phyloP scores from a whole-genome alignment of 2,797 vertebrate genomes.

The Liasis olivaceus region DNA sequence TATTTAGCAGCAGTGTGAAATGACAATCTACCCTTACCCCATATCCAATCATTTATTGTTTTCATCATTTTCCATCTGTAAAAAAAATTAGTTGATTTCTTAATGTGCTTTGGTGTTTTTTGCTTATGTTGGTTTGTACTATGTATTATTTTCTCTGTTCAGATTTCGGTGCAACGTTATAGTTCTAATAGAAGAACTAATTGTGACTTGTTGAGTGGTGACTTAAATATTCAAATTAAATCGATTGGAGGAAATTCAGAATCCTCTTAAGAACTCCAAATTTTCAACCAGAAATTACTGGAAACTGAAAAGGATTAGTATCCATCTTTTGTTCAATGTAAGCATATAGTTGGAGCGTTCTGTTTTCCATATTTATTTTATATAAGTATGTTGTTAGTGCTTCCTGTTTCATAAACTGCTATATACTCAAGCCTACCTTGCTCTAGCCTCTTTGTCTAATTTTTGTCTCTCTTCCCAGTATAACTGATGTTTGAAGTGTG shows the following conservation, averaged over 20 bases:
- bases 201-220: not conserved
- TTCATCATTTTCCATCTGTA: not conserved
- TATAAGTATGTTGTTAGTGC: not conserved
- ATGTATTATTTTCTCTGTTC: not conserved
- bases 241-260: slow-evolving; percentile 1
- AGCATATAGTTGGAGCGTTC: not conserved
- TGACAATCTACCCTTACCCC: not conserved
- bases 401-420: not conserved
- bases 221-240: not conserved
- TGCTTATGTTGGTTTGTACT: not conserved
- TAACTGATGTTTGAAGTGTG: not conserved
- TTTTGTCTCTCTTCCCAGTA: not conserved
- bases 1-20: not conserved
- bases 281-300: not conserved
- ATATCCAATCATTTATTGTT: not conserved
- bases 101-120: not conserved
- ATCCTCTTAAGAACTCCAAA: not conserved
- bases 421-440: not conserved
- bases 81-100: not conserved
- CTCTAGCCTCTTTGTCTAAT: not conserved
- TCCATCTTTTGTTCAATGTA: not conserved
- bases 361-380: not conserved
- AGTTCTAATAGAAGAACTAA: not conserved
- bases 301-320: not conserved
- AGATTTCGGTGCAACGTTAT: not conserved